These are phyloP conservation scores for Diuraphis noxia DNA, from an alignment of 1,140 invertebrate genomes.

Conservation along the genomic window DNA sequence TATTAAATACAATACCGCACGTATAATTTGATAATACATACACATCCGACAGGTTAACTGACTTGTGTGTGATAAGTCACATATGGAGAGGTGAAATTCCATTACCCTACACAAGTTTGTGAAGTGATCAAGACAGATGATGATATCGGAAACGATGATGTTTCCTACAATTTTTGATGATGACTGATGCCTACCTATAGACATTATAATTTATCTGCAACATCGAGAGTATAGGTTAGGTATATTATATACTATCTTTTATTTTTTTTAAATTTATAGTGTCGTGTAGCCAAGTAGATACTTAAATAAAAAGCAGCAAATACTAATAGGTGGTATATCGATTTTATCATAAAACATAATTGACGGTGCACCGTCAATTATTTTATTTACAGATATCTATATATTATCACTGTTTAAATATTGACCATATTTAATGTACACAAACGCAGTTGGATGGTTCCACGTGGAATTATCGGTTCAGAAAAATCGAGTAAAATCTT, in stretches of 20 bases:
- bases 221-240: too few relatives aligned
- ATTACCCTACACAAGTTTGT: background rate
- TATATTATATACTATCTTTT: background rate
- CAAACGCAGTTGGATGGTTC: background rate
- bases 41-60: background rate
- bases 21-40: constrained; percentile 9
- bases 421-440: background rate
- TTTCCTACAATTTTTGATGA: background rate
- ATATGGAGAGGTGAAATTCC: background rate
- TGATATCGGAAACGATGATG: background rate
- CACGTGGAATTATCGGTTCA: background rate
- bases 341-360: background rate
- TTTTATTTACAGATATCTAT: background rate
- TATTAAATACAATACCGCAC: background rate
- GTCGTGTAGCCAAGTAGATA: background rate
- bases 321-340: background rate
- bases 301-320: background rate
- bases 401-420: background rate
- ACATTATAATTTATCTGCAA: background rate
- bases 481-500: background rate
- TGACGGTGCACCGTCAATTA: background rate
- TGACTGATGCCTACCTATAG: background rate
- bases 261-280: too few relatives aligned
- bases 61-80: background rate
- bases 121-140: background rate